Base-by-base conservation (phyloP, 2,797 vertebrate species). In the Eulemur albifrons region DNA sequence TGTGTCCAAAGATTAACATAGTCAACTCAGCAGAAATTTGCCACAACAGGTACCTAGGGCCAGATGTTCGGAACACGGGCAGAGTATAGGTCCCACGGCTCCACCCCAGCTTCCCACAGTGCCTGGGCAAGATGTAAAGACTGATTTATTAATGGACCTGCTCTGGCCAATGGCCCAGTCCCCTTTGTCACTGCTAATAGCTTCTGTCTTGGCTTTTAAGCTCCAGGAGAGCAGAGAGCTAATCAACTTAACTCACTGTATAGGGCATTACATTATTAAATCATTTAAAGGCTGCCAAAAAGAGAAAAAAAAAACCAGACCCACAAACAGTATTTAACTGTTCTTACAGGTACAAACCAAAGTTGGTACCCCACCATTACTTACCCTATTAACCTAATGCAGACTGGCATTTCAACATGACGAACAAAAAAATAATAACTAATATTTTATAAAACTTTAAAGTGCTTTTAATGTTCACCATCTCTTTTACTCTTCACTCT, bases 171-270 rank as follows among this genome's bases (percentile, higher is more conserved):
- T 32, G 70, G 52, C 88, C 85, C 63, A 96, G 59, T 69, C 81
- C 86, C 50, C 57, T 96, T 80, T 80, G 70, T 86, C 80, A 67
- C n/a, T 95, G 65, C 69, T 69, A 97, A 40, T 90, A 94, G 88
- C 93, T 95, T 90, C 82, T 87, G 69, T 72, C 52, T 77, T 94
- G 18, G 25, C 82, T 92, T 89, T 96, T 73, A 93, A 95, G 77
- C 30, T 67, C 81, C 18, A 85, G 67, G 61, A 97, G 65, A 96
- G 83, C 50, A 96, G 38, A 84, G 63, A 90, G 32, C 21, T 88
- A 93, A 92, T 87, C 75, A 93, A 38, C 48, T 94, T 93, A 89
- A 88, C n/a, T 93, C 8, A 80, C 35, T 93, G 11, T 70, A 92
- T 70, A 93, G 2, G 8, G 54, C 59, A 63, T 38, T 93, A 45